These are phyloP conservation scores for Leuciscus idus DNA, from an alignment of 2,113 vertebrate species.

Conservation along the genomic window DNA sequence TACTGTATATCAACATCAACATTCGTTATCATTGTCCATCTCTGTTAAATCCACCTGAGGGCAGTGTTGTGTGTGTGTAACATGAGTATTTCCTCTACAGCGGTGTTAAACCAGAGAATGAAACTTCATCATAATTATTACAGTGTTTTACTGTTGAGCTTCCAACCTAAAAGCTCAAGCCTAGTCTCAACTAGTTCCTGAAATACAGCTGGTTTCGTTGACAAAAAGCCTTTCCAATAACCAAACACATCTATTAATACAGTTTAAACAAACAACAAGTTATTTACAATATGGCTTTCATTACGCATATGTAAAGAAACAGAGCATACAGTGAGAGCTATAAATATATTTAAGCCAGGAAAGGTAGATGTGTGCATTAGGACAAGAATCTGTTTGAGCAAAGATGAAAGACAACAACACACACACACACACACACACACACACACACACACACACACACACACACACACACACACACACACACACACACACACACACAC, in stretches of 20 bases:
- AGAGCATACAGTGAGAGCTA: slow-evolving; percentile 25
- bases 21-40: background rate
- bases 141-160: background rate
- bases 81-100: background rate
- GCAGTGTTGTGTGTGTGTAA: no score
- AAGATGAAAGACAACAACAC: slow-evolving; percentile 19
- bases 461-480: no score
- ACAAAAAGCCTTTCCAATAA: background rate
- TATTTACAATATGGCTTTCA: slow-evolving; percentile 9
- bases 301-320: slow-evolving; percentile 57
- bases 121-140: background rate
- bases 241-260: background rate
- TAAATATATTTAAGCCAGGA: background rate
- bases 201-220: background rate
- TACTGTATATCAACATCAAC: background rate
- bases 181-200: background rate
- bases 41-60: no score
- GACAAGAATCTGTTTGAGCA: slow-evolving; percentile 20
- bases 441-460: no score
- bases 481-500: no score
- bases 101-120: slow-evolving; percentile 15
- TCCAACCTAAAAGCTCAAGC: background rate
- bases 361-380: background rate
- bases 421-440: no score
- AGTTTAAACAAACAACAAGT: background rate